A percentile compares a stretch with the other conserved stretches of the same genome.
Evolutionary conservation across 2,797 vertebrate genomes (phyloP).

Genomic region (Anisognathus igniventris): DNA sequence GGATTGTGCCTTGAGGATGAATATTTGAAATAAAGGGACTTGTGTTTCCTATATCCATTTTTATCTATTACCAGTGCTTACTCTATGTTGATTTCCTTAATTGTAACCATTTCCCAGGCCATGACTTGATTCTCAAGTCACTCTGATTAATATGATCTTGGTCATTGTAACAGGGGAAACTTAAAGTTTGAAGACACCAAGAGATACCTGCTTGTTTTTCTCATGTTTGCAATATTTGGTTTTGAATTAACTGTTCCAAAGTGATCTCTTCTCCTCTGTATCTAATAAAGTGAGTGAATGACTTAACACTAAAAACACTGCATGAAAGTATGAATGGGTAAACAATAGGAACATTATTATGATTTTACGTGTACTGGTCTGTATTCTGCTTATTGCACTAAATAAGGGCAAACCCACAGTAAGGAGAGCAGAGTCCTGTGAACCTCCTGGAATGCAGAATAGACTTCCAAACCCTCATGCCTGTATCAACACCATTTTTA

Average conservation of each 20-base stretch:
- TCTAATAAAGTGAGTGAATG: not conserved
- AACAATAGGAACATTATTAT: not conserved
- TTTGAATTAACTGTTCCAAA: not conserved
- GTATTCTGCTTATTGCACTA: not conserved
- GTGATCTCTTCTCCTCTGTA: not conserved
- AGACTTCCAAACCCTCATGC: not conserved
- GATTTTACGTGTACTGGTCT: not conserved
- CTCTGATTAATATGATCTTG: not conserved
- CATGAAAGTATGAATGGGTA: not conserved
- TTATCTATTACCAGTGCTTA: not conserved
- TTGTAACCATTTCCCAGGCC: not conserved
- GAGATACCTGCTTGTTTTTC: not conserved
- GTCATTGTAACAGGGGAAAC: not conserved
- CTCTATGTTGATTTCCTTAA: not conserved
- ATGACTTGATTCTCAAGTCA: not conserved
- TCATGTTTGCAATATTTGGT: not conserved
- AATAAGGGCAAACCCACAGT: not conserved
- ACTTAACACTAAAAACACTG: not conserved
- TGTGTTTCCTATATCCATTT: not conserved
- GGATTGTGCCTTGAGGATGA: not conserved
- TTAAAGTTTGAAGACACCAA: not conserved
- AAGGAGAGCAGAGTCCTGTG: not conserved
- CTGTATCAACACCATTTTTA: not conserved
- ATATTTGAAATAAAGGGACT: not conserved
- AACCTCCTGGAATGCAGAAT: not conserved